phyloP scores from a whole-genome alignment of 2,113 vertebrate genomes.

The Choloepus hoffmanni region DNA sequence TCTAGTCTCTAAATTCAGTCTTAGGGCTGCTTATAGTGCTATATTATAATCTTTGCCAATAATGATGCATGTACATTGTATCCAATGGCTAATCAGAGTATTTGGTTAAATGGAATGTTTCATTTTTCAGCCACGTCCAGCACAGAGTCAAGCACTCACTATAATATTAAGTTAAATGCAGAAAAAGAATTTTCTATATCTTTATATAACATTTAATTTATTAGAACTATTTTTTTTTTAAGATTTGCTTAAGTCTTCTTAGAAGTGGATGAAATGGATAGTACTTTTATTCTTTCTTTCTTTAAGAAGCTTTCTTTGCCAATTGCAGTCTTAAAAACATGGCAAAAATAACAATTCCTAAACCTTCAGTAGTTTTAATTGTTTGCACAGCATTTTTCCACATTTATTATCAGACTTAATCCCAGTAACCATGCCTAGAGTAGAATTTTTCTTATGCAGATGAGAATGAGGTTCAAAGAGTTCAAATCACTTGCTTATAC shows the following conservation, averaged over 20 bases:
- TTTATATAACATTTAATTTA: slow-evolving; percentile 27
- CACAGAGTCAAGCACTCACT: neutral
- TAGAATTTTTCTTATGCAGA: neutral
- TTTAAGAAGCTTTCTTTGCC: neutral
- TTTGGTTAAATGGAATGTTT: neutral
- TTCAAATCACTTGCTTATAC: neutral
- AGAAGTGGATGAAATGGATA: neutral
- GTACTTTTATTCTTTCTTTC: neutral
- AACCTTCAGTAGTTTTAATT: neutral
- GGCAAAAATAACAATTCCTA: neutral
- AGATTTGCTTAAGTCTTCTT: neutral
- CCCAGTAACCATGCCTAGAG: neutral
- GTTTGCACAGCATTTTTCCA: neutral
- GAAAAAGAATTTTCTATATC: slow-evolving; percentile 20
- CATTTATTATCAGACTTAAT: neutral
- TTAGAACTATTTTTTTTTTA: neutral
- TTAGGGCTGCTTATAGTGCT: neutral
- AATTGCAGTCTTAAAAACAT: slow-evolving; percentile 18
- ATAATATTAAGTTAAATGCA: slow-evolving; percentile 18
- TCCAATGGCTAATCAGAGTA: neutral
- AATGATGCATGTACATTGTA: neutral
- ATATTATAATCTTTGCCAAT: neutral
- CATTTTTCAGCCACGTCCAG: neutral
- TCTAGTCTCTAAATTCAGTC: neutral
- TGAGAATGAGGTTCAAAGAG: neutral